A percentile compares a stretch with the other conserved stretches of the same genome.
These are phyloP conservation scores for Seriola dumerili DNA, from an alignment of 2,113 vertebrate genomes.

Conservation along the genomic window DNA sequence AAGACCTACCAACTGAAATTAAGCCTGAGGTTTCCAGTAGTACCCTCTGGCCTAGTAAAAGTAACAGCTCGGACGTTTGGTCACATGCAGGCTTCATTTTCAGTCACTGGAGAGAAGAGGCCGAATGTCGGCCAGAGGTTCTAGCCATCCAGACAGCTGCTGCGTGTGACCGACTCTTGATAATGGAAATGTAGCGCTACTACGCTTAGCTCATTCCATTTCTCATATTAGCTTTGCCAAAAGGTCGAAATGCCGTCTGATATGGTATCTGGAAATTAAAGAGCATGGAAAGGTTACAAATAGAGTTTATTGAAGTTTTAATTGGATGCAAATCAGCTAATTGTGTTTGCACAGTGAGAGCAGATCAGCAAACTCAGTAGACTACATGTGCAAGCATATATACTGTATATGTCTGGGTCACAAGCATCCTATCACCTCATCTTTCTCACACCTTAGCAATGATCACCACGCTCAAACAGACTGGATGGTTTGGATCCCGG, in stretches of 20 bases:
- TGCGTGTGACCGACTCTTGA: background rate
- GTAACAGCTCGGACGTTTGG: constrained; percentile 34
- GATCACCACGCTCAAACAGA: constrained; percentile 42
- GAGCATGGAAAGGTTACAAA: constrained; percentile 62
- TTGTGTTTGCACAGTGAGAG: constrained; percentile 46
- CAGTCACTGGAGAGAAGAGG: constrained; percentile 51
- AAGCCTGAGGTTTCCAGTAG: constrained; percentile 28
- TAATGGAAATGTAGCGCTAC: constrained; percentile 65
- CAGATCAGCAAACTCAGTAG: constrained; percentile 14
- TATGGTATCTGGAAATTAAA: constrained; percentile 50
- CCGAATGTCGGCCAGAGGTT: constrained; percentile 39
- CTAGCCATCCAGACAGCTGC: constrained; percentile 50
- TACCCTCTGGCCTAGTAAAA: constrained; percentile 52
- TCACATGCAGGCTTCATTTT: constrained; percentile 68
- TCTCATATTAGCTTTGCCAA: constrained; percentile 50
- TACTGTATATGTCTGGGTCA: constrained; percentile 44
- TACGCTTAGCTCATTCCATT: constrained; percentile 54
- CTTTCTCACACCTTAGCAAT: constrained; percentile 69
- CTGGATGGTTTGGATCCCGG: constrained; percentile 32
- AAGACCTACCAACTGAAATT: constrained; percentile 19
- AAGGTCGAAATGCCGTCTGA: constrained; percentile 56
- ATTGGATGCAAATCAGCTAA: constrained; percentile 68
- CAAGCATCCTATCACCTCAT: constrained; percentile 45
- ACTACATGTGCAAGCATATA: constrained; percentile 11
- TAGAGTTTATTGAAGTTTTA: constrained; percentile 49